A percentile compares a stretch with the other conserved stretches of the same genome.
Evolutionary conservation across 2,888 invertebrate genomes (phyloP).

Genomic region (Altica lythri): DNA sequence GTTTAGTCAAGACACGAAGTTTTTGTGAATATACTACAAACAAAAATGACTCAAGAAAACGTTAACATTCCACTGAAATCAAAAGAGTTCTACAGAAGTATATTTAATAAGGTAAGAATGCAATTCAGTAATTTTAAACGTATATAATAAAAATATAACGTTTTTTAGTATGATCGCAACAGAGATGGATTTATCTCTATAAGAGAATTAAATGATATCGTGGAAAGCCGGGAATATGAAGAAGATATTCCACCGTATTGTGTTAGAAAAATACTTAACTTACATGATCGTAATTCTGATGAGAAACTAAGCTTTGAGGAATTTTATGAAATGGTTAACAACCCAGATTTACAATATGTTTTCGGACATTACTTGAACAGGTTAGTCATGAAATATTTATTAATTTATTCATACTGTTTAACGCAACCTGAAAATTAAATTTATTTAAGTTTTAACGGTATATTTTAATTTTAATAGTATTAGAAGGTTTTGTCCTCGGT

Average conservation of each 20-base stretch:
- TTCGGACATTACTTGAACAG: slow-evolving; percentile 68
- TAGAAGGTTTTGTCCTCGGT: too few relatives aligned
- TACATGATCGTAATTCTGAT: slow-evolving; percentile 68
- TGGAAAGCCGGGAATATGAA: slow-evolving; percentile 65
- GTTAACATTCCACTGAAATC: slow-evolving; percentile 42
- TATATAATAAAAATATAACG: too few relatives aligned
- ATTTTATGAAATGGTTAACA: slow-evolving; percentile 72
- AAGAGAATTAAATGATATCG: slow-evolving; percentile 67
- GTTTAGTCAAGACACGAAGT: neutral
- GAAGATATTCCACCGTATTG: slow-evolving; percentile 67
- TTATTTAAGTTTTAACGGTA: too few relatives aligned
- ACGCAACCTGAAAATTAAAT: too few relatives aligned
- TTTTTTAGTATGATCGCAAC: slow-evolving; percentile 71
- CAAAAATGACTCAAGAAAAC: too few relatives aligned
- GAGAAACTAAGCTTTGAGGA: slow-evolving; percentile 73
- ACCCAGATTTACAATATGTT: slow-evolving; percentile 65
- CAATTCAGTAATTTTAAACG: neutral
- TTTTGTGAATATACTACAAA: too few relatives aligned
- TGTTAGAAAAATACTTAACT: slow-evolving; percentile 68
- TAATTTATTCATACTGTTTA: neutral
- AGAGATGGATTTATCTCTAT: slow-evolving; percentile 72
- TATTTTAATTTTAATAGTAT: too few relatives aligned
- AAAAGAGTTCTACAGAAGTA: slow-evolving; percentile 42
- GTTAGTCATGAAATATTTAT: slow-evolving; percentile 56
- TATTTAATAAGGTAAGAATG: slow-evolving; percentile 45